These are phyloP conservation scores for Solea senegalensis DNA, from an alignment of 2,113 vertebrate species.

Conservation along the genomic window DNA sequence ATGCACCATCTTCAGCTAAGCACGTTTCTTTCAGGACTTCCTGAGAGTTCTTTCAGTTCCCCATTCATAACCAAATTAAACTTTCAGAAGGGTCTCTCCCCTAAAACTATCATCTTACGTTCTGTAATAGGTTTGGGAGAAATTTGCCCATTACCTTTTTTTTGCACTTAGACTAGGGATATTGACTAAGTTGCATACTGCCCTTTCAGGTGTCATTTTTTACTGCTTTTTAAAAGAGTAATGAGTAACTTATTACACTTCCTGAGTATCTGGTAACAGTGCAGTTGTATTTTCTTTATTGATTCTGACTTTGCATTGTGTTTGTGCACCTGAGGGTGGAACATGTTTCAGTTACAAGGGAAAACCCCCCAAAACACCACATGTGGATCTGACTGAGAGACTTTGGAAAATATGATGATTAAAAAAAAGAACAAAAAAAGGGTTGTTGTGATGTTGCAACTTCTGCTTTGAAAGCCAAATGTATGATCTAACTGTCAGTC, in stretches of 20 bases:
- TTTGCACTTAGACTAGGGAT: too few relatives aligned
- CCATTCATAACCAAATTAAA: neutral
- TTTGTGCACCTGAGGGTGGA: neutral
- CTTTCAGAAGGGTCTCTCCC: neutral
- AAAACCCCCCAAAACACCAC: slow-evolving; percentile 34
- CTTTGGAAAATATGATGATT: too few relatives aligned
- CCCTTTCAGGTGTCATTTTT: too few relatives aligned
- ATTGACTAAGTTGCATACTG: too few relatives aligned
- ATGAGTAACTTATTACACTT: neutral
- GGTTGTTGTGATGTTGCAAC: neutral
- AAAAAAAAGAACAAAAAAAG: too few relatives aligned
- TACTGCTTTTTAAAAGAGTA: too few relatives aligned
- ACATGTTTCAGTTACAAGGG: slow-evolving; percentile 4
- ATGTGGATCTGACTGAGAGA: slow-evolving; percentile 9
- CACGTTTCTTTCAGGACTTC: slow-evolving; percentile 47
- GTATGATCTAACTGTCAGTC: too few relatives aligned
- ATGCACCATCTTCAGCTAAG: slow-evolving; percentile 26
- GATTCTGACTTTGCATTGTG: neutral
- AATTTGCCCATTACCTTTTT: too few relatives aligned
- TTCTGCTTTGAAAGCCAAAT: neutral
- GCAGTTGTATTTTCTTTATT: neutral
- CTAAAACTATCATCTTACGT: neutral
- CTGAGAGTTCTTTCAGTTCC: slow-evolving; percentile 62
- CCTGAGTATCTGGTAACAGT: neutral
- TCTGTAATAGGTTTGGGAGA: too few relatives aligned